Conservation (phyloP, 2,113 vertebrate species). For the Hyperoodon ampullatus region DNA sequence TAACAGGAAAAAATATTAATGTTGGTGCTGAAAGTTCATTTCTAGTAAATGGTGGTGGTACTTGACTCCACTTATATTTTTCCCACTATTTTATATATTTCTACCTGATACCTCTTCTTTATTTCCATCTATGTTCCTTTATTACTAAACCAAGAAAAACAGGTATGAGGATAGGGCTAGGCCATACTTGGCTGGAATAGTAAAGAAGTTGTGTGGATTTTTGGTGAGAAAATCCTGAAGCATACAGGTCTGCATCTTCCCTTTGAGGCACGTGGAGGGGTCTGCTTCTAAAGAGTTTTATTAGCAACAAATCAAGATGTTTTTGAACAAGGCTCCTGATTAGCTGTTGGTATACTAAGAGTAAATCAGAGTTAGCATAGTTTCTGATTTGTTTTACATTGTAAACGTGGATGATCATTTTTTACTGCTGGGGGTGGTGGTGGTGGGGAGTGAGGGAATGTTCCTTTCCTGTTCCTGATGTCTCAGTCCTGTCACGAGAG, state of each 20-base stretch:
- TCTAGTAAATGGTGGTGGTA: not conserved
- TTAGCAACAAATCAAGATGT: conserved; percentile 6
- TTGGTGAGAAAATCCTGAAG: not conserved
- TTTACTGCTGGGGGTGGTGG: not conserved
- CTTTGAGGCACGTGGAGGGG: not conserved
- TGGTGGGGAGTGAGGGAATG: not conserved
- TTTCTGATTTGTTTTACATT: conserved; percentile 56
- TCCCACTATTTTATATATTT: not conserved
- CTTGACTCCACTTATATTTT: not conserved
- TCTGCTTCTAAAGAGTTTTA: not conserved
- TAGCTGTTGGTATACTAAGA: not conserved
- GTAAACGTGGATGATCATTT: not conserved
- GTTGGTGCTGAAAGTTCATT: not conserved
- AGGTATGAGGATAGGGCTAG: not conserved
- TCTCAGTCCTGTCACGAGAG: not conserved
- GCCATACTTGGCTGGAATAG: not conserved
- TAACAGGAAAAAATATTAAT: not conserved
- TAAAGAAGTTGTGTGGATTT: not conserved
- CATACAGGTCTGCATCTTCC: not conserved
- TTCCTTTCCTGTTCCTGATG: not conserved
- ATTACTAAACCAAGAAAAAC: not conserved
- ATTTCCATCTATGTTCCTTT: not conserved
- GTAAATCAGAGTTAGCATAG: not conserved
- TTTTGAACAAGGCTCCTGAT: not conserved
- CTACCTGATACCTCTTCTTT: not conserved